phyloP scores from a whole-genome alignment of 2,113 vertebrate species.

The Oxyura jamaicensis region DNA sequence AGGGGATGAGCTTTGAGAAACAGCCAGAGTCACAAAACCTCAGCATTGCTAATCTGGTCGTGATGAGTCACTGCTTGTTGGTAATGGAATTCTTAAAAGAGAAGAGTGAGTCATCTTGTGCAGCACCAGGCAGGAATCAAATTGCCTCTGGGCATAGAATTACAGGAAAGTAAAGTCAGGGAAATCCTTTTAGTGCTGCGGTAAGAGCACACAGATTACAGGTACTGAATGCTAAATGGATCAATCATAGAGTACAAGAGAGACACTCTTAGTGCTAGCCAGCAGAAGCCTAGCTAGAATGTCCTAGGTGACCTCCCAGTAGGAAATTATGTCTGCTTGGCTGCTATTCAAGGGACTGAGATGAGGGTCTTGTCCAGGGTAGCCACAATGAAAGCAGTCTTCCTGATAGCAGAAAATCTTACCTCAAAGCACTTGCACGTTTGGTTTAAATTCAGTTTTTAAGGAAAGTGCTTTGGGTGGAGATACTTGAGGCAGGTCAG shows the following conservation, averaged over 20 bases:
- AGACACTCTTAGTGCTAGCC: not conserved
- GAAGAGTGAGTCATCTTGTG: not conserved
- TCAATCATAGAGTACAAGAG: not conserved
- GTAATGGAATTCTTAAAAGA: conserved; percentile 24
- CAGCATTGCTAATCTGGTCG: not conserved
- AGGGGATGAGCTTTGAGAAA: not conserved
- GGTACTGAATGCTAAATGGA: not conserved
- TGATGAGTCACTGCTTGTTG: conserved; percentile 33
- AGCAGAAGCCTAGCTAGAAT: not conserved
- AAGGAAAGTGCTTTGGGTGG: not conserved
- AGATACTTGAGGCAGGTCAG: not conserved
- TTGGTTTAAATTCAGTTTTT: not conserved
- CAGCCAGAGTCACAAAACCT: not conserved
- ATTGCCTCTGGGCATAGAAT: conserved; percentile 4
- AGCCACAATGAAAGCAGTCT: not conserved
- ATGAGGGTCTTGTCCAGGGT: not conserved
- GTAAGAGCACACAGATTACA: not conserved
- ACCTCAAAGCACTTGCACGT: not conserved
- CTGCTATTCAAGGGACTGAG: not conserved
- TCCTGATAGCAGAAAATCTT: not conserved
- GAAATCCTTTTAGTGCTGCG: conserved; percentile 42
- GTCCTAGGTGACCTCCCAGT: not conserved
- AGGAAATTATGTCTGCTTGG: not conserved
- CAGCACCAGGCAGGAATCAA: not conserved
- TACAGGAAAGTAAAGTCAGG: conserved; percentile 24